Evolutionary conservation across 2,797 vertebrate genomes (phyloP).

Genomic region (Chrysolophus pictus): DNA sequence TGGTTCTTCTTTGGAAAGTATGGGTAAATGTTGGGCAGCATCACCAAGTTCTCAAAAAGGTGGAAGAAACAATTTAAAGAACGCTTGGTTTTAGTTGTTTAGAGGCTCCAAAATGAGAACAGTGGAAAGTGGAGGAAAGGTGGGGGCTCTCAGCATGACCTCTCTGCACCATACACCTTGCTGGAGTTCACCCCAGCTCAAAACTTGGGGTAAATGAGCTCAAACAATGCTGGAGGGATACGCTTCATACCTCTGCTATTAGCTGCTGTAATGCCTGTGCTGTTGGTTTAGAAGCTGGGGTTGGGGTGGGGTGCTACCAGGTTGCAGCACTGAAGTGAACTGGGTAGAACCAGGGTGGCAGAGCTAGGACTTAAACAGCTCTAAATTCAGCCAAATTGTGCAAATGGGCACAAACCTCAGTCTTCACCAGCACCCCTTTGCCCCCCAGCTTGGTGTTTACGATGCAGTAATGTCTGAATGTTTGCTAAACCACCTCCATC

Average conservation of each 20-base stretch:
- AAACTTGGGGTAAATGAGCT: background rate
- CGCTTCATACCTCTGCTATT: too few relatives aligned
- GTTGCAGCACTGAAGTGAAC: rapidly evolving
- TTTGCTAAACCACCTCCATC: background rate
- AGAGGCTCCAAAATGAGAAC: background rate
- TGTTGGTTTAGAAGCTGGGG: background rate
- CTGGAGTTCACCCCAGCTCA: background rate
- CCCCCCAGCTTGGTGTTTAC: background rate
- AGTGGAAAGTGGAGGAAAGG: background rate
- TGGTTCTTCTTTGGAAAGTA: background rate
- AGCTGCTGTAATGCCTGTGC: too few relatives aligned
- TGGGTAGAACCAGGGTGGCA: background rate
- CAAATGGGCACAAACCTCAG: rapidly evolving
- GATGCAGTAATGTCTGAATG: rapidly evolving
- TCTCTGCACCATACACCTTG: background rate
- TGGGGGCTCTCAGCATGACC: rapidly evolving
- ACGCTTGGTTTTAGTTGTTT: background rate
- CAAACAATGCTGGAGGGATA: background rate
- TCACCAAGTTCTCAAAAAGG: background rate
- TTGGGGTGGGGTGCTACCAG: background rate
- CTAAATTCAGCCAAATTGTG: background rate
- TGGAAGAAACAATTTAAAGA: background rate
- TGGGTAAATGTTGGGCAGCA: background rate
- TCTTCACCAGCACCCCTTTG: background rate
- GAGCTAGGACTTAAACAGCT: background rate